Evolutionary conservation across 2,797 vertebrate species (phyloP), one percentile per base, ranked within the genome.

Genomic region (Simalia tracyae): DNA sequence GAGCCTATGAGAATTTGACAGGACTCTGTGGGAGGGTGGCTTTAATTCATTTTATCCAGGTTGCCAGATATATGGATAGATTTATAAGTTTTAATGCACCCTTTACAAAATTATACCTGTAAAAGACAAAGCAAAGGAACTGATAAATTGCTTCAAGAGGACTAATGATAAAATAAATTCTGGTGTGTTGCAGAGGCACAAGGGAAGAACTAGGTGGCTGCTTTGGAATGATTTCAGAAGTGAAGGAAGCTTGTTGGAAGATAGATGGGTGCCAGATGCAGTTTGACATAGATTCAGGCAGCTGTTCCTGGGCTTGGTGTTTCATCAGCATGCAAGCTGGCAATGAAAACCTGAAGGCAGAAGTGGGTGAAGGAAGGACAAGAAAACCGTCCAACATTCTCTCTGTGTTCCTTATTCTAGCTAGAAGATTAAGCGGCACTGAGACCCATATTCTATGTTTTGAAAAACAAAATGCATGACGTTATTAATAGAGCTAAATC

Each of bases 191-290:
- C 91, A 93, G 94, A 87, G 95, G 96, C 95, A 96, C 95, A 93
- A 86, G 95, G 96, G 96, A 96, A 81, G 46, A 89, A n/a, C 94
- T 95, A 81, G 88, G 95, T 60, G 94, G 84, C 96, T 95, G 96
- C 96, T 96, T 96, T 96, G 96, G 96, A 97, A 91, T 94, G 94
- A 96, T 97, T 97, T 97, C 96, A 95, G 97, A 97, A 97, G 97
- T 97, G 97, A 97, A 97, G 97, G 96, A 97, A 96, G 96, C 96
- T 97, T 96, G 96, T 95, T 97, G 96, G 96, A 97, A 97, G 97
- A 98, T 97, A 98, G 97, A 98, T 97, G 97, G 96, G 96, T 96
- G 97, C 97, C 97, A 98, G 97, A 97, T 97, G 98, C 97, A 97
- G 97, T 96, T 94, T 97, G 97, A 97, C 97, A 97, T 95, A 95